Percentiles rank a stretch among this genome's conserved stretches.
phyloP scores from a whole-genome alignment of 2,888 invertebrate species.

The Ethmia dodecea region DNA sequence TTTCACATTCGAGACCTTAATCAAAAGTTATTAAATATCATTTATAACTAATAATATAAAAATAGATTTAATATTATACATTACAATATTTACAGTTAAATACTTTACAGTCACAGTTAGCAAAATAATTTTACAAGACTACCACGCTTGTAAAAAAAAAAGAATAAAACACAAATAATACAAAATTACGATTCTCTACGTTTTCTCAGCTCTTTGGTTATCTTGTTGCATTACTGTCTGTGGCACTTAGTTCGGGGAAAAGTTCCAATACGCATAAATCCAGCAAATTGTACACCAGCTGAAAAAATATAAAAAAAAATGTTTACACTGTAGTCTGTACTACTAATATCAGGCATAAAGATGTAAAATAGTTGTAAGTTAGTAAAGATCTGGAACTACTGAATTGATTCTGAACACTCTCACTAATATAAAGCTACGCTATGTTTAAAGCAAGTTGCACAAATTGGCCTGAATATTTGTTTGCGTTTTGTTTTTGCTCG shows the following conservation, averaged over 20 bases:
- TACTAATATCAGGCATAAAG: too few relatives aligned
- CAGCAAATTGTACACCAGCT: constrained; percentile 86
- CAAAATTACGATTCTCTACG: constrained; percentile 6
- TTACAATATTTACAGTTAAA: constrained; percentile 41
- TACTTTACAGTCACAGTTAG: constrained; percentile 28
- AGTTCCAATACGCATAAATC: constrained; percentile 86
- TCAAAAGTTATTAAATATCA: constrained; percentile 18
- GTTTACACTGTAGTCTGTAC: too few relatives aligned
- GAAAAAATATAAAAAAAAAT: too few relatives aligned
- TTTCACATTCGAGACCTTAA: constrained; percentile 14
- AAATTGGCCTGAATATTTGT: too few relatives aligned
- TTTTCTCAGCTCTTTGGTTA: constrained; percentile 50
- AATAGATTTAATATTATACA: constrained; percentile 47
- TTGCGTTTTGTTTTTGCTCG: too few relatives aligned
- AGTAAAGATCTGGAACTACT: too few relatives aligned
- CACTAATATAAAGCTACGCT: too few relatives aligned
- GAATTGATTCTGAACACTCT: too few relatives aligned
- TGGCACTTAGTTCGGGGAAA: constrained; percentile 81
- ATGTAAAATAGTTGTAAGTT: constrained; percentile 1
- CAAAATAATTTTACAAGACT: constrained; percentile 15
- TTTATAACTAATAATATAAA: constrained; percentile 45
- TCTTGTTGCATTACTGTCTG: constrained; percentile 9
- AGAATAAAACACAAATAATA: constrained; percentile 10
- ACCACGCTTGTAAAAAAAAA: not conserved
- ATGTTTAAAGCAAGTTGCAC: too few relatives aligned